A percentile compares a stretch with the other conserved stretches of the same genome.
These are phyloP conservation scores for Stenopsyche tienmushanensis DNA, from an alignment of 1,140 invertebrate species.

Conservation along the genomic window DNA sequence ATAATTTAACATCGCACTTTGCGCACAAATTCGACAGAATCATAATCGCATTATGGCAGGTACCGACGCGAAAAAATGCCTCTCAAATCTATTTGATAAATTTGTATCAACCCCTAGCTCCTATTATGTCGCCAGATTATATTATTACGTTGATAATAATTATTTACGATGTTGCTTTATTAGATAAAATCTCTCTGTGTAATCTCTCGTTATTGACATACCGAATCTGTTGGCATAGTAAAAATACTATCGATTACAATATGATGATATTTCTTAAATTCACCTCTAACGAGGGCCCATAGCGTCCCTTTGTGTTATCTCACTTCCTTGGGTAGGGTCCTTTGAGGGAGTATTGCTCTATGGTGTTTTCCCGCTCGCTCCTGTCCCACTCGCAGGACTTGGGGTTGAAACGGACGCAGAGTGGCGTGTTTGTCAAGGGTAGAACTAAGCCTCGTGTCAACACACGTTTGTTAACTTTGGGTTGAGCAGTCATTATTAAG, in stretches of 20 bases:
- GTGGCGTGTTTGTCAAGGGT: constrained; percentile 17
- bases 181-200: no score
- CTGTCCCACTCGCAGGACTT: neutral
- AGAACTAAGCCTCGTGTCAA: constrained; percentile 20
- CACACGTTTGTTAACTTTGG: constrained; percentile 31
- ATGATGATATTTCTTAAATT: constrained; percentile 19
- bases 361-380: neutral
- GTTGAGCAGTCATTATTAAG: constrained; percentile 29
- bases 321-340: neutral
- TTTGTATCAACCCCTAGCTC: no score
- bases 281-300: neutral
- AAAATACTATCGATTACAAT: constrained; percentile 20
- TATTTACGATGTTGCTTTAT: no score
- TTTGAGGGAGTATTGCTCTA: neutral
- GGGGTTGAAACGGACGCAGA: neutral
- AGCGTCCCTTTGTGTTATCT: neutral
- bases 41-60: no score
- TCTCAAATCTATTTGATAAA: no score
- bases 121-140: no score
- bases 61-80: no score
- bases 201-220: no score
- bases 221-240: constrained; percentile 1
- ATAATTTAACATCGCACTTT: no score
- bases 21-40: no score
- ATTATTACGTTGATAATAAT: no score